Percentiles rank a stretch among this genome's conserved stretches.
Evolutionary conservation across 2,888 invertebrate species (phyloP).

Genomic region (Scaptomyza flava): DNA sequence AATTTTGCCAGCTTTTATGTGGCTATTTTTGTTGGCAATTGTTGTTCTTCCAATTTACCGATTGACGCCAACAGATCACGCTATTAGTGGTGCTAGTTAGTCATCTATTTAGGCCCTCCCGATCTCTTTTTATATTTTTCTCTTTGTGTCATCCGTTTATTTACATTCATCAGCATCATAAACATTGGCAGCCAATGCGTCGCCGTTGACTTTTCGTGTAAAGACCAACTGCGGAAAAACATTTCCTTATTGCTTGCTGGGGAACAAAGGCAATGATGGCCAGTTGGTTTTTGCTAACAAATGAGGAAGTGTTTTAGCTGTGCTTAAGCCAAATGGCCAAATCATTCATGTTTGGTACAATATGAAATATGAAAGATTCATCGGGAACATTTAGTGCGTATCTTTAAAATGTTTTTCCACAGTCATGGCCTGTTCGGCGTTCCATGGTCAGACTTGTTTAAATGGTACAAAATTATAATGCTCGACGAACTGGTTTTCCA

Average conservation of each 20-base stretch:
- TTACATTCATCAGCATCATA: slow-evolving; percentile 61
- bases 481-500: slow-evolving; percentile 37
- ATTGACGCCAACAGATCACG: slow-evolving; percentile 33
- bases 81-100: slow-evolving; percentile 26
- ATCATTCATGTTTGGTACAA: slow-evolving; percentile 1
- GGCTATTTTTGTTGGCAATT: slow-evolving; percentile 54
- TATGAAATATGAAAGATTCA: not conserved
- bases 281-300: slow-evolving; percentile 3
- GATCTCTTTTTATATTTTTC: not conserved
- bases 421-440: slow-evolving; percentile 3
- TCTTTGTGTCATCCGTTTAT: slow-evolving; percentile 61
- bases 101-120: slow-evolving; percentile 36
- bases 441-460: slow-evolving; percentile 16
- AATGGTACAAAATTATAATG: slow-evolving; percentile 27
- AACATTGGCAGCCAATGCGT: slow-evolving; percentile 55
- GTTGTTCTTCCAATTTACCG: slow-evolving; percentile 36
- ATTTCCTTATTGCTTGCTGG: slow-evolving; percentile 45
- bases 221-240: slow-evolving; percentile 48
- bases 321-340: slow-evolving; percentile 7
- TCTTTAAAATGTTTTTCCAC: slow-evolving; percentile 13
- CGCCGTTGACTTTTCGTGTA: slow-evolving; percentile 38
- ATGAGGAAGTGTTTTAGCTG: slow-evolving; percentile 51
- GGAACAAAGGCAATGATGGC: slow-evolving; percentile 32
- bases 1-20: slow-evolving; percentile 27
- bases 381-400: slow-evolving; percentile 9